Evolutionary conservation across 2,113 vertebrate species (phyloP).

Genomic region (Anguilla rostrata): DNA sequence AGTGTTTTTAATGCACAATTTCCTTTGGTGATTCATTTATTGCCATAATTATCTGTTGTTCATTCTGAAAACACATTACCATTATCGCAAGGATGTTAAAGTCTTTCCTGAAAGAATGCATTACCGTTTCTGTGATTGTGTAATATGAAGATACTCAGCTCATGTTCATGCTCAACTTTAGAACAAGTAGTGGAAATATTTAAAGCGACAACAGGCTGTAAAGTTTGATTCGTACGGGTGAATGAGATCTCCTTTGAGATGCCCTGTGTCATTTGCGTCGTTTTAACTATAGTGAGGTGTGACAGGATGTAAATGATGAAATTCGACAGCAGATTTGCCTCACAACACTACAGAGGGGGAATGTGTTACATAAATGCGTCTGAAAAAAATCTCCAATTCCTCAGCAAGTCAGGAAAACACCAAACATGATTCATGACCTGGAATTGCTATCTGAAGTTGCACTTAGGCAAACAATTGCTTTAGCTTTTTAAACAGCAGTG

Average conservation of each 20-base stretch:
- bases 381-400: not conserved
- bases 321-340: not conserved
- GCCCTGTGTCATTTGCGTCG: not conserved
- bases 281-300: not conserved
- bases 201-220: not conserved
- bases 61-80: too few relatives aligned
- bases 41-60: not conserved
- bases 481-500: constrained; percentile 63
- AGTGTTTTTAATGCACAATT: too few relatives aligned
- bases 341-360: not conserved
- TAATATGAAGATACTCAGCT: not conserved
- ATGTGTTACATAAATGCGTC: not conserved
- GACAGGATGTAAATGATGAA: not conserved
- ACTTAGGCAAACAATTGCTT: constrained; percentile 54
- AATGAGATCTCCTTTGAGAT: not conserved
- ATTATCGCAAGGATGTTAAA: too few relatives aligned
- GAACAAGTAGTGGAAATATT: not conserved
- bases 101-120: not conserved
- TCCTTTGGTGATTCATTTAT: not conserved
- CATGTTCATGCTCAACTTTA: not conserved
- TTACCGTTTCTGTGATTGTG: not conserved
- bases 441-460: constrained; percentile 55
- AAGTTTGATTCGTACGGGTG: not conserved
- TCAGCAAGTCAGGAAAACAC: not conserved
- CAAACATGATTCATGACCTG: constrained; percentile 52